Conservation (phyloP, 2,797 vertebrate genomes). For the Hafferia zeledoni region DNA sequence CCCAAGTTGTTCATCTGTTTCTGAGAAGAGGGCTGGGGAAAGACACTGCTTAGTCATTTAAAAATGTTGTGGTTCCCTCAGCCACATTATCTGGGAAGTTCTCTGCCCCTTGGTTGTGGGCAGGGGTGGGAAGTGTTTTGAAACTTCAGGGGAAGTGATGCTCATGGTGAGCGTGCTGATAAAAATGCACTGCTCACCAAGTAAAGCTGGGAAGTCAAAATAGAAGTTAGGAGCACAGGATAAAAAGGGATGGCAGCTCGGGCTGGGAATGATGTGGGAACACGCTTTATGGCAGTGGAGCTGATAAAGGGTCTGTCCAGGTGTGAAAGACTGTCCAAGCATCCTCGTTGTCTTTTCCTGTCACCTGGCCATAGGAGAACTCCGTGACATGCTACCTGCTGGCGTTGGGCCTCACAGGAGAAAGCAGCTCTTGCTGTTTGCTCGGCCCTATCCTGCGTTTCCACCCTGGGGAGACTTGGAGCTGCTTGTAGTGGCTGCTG, state of each 20-base stretch:
- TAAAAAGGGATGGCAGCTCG: not conserved
- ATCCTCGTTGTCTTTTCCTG: not conserved
- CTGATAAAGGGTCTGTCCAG: not conserved
- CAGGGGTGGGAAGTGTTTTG: not conserved
- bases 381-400: not conserved
- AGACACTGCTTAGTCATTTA: not conserved
- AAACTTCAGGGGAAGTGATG: not conserved
- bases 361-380: not conserved
- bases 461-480: not conserved
- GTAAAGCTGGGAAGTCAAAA: not conserved
- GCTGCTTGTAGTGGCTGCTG: accelerated
- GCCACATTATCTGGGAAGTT: not conserved
- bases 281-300: not conserved
- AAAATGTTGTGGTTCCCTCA: not conserved
- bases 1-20: not conserved
- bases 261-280: accelerated
- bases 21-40: not conserved
- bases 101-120: not conserved
- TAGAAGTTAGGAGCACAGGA: not conserved
- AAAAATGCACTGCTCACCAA: not conserved
- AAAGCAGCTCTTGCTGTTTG: not conserved
- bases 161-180: not conserved
- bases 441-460: not conserved
- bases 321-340: not conserved
- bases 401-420: not conserved